Evolutionary conservation across 2,888 invertebrate genomes (phyloP).

Genomic region (Erynnis tages): DNA sequence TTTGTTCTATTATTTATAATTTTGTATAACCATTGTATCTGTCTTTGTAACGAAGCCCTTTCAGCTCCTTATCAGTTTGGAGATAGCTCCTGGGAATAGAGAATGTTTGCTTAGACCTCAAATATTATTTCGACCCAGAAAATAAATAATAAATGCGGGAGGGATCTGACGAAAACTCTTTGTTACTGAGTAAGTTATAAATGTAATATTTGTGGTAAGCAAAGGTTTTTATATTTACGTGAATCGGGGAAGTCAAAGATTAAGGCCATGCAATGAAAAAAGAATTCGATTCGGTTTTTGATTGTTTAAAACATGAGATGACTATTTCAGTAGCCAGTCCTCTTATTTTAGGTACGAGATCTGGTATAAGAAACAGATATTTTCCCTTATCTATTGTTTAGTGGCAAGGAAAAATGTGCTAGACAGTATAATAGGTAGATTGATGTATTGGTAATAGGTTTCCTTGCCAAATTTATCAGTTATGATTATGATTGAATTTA

Average conservation of each 20-base stretch:
- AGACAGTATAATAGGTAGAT: too few species aligned
- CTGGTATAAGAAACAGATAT: too few species aligned
- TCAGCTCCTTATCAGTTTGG: not conserved
- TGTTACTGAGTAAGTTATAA: conserved; percentile 6
- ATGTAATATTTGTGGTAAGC: conserved; percentile 21
- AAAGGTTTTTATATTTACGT: not conserved
- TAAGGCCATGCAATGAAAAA: not conserved
- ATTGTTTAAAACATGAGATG: too few species aligned
- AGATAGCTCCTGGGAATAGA: conserved; percentile 12
- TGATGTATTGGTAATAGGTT: too few species aligned
- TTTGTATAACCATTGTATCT: not conserved
- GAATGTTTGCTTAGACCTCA: conserved; percentile 6
- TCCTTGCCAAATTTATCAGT: too few species aligned
- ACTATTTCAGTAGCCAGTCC: too few species aligned
- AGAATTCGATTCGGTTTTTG: too few species aligned
- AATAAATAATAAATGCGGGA: conserved; percentile 13
- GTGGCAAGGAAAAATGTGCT: too few species aligned
- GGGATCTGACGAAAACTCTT: conserved; percentile 8
- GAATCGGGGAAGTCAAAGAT: not conserved
- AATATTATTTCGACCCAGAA: conserved; percentile 10
- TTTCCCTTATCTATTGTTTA: too few species aligned
- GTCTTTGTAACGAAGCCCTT: not conserved
- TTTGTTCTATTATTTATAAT: too few species aligned
- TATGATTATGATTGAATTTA: too few species aligned
- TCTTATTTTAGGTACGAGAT: too few species aligned